Base-by-base conservation (phyloP, 2,797 vertebrate species). In the Odontamblyopus rebecca region DNA sequence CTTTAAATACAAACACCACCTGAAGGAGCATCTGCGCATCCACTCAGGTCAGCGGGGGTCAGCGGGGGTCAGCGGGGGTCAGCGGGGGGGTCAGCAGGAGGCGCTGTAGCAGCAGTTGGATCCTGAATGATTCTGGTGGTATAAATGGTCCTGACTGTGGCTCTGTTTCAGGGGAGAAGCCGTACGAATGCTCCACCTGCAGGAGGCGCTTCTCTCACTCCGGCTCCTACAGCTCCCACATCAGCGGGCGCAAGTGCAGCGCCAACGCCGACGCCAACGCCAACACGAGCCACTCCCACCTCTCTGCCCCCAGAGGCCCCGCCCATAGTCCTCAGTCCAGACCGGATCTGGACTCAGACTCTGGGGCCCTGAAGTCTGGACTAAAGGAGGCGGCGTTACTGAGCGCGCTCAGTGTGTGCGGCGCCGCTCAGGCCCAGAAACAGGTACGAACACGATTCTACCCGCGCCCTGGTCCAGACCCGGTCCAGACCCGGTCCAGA, bases 1-100 rank as follows among this genome's bases (percentile, higher is more conserved):
- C 2, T 95, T 96, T 86, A 95, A 96, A 87, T 95, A 95, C 89
- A 95, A 95, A 82, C 95, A 96, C 82, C 95, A 96, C 86, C 93
- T 95, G 79, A 95, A 95, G 86, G 95, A 96, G 79, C 95, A 95
- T 84, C 92, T 95, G 30, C 93, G 95, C 18, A 95, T 95, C 81
- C 95, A 96, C 84, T 95, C 95, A 64, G 95, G 95, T 95, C 89
- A 92, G 93, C 78, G n/a, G 51, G 16, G 19, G 51, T 23, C 23
- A 23, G 23, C 23, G 23, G 23, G 23, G 23, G 23, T 23, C 23
- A 23, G 23, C 23, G 23, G 23, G 23, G 23, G 23, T 23, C 23
- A 23, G 23, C 23, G 23, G 23, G 23, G 23, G 23, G 95, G 95
- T 95, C 89, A 92, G 93, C 78, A n/a, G 51, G 16, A 5, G 51